Evolutionary conservation across 2,888 invertebrate genomes (phyloP).

Genomic region (Drosophila emarginata): DNA sequence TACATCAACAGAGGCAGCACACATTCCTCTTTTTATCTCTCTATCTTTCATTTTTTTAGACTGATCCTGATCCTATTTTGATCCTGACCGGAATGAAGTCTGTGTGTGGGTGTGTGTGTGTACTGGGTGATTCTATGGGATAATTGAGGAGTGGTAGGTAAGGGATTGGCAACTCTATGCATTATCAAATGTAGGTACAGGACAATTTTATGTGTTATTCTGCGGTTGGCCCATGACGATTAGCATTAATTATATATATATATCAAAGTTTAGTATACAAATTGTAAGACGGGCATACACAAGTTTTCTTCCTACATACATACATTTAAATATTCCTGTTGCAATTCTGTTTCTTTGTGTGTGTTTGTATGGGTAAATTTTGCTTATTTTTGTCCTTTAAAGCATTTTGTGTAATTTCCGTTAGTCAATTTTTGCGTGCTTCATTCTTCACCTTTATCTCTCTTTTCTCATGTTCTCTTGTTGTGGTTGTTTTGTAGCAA

Average conservation of each 20-base stretch:
- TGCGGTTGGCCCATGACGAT: slow-evolving; percentile 2
- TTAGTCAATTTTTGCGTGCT: slow-evolving; percentile 49
- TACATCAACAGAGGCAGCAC: slow-evolving; percentile 37
- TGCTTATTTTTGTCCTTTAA: slow-evolving; percentile 1
- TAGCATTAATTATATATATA: slow-evolving; percentile 58
- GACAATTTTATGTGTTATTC: background rate
- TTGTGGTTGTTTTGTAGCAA: slow-evolving; percentile 51
- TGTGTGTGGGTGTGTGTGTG: background rate
- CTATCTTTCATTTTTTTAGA: slow-evolving; percentile 10
- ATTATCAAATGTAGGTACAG: background rate
- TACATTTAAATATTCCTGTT: background rate
- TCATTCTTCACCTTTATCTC: slow-evolving; percentile 37
- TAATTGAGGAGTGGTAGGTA: background rate
- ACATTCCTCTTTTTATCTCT: slow-evolving; percentile 27
- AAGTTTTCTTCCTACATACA: slow-evolving; percentile 9
- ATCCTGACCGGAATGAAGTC: slow-evolving; percentile 6
- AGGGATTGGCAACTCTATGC: slow-evolving; percentile 1
- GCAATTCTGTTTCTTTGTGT: slow-evolving; percentile 36
- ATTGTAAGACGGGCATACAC: slow-evolving; percentile 54
- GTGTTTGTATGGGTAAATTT: slow-evolving; percentile 42
- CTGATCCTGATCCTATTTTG: background rate
- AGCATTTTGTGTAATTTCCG: slow-evolving; percentile 61
- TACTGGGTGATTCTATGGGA: background rate
- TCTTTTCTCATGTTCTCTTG: slow-evolving; percentile 44
- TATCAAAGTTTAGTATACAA: slow-evolving; percentile 68